Evolutionary conservation across 2,113 vertebrate species (phyloP).

Genomic region (Microtus montanus): DNA sequence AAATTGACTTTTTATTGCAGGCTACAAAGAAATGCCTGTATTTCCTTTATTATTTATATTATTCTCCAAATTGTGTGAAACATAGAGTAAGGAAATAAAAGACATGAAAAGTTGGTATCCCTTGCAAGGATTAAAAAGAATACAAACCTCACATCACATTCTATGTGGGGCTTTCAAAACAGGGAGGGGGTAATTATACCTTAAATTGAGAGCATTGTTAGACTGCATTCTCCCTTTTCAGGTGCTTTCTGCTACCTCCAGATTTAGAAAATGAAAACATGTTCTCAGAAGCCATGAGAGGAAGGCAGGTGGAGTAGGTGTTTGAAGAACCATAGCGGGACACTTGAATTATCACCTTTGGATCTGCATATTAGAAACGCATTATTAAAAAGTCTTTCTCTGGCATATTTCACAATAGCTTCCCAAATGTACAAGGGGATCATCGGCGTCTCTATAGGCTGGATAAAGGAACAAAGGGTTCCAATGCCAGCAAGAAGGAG

Average conservation of each 20-base stretch:
- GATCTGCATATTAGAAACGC: conserved; percentile 58
- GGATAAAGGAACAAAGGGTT: conserved; percentile 7
- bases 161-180: conserved; percentile 63
- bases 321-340: conserved; percentile 65
- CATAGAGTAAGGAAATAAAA: conserved; percentile 10
- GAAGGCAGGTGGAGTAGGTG: conserved; percentile 65
- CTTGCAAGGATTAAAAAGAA: conserved; percentile 44
- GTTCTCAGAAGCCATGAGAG: conserved; percentile 70
- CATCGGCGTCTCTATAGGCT: background rate
- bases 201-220: conserved; percentile 64
- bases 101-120: conserved; percentile 49
- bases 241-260: conserved; percentile 67
- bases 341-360: conserved; percentile 66
- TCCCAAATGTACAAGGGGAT: background rate
- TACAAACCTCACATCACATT: conserved; percentile 45
- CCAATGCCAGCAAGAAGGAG: conserved; percentile 22
- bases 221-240: conserved; percentile 71
- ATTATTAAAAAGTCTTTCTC: conserved; percentile 64
- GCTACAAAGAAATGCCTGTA: conserved; percentile 44
- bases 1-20: conserved; percentile 47
- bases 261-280: conserved; percentile 74
- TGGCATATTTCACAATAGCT: background rate
- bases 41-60: conserved; percentile 52
- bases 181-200: conserved; percentile 63
- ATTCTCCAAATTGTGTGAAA: conserved; percentile 14